A percentile compares a stretch with the other conserved stretches of the same genome.
Conservation (phyloP, 2,797 vertebrate genomes). For the Pantherophis vulpinus region DNA sequence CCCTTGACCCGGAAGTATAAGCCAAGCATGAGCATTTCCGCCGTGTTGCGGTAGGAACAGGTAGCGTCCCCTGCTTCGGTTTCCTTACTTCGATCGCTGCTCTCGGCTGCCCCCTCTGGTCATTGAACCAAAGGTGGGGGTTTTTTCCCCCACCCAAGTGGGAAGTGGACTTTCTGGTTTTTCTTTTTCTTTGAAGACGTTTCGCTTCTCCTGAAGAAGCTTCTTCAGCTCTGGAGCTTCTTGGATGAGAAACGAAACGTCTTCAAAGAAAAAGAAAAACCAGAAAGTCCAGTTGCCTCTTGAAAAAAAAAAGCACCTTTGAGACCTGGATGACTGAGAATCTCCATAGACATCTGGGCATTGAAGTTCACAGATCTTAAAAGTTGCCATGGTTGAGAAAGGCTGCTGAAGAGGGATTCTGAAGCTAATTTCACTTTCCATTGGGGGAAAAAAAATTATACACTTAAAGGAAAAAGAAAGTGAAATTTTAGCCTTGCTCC, state of each 20-base stretch:
- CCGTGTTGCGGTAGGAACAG: accelerated
- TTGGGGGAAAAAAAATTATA: neutral
- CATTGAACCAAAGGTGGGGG: neutral
- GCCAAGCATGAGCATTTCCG: neutral
- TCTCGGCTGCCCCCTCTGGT: slow-evolving; percentile 3
- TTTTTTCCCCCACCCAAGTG: no score
- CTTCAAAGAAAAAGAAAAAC: neutral
- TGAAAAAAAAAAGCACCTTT: neutral
- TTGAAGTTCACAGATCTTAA: neutral
- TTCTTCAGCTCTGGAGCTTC: neutral
- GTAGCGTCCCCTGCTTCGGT: no score
- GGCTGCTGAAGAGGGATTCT: no score
- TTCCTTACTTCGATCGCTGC: neutral
- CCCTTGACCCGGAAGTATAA: slow-evolving; percentile 3
- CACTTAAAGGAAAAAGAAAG: neutral
- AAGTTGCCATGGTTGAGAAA: neutral
- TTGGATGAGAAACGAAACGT: neutral
- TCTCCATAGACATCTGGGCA: neutral
- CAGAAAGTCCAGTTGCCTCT: neutral
- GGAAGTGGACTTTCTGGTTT: neutral
- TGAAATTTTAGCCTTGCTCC: neutral
- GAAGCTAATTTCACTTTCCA: neutral
- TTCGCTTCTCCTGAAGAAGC: neutral
- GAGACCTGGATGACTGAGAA: neutral
- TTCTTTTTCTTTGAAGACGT: neutral